Conservation (phyloP, 1,140 invertebrate species). For the Meloidogyne chitwoodi region DNA sequence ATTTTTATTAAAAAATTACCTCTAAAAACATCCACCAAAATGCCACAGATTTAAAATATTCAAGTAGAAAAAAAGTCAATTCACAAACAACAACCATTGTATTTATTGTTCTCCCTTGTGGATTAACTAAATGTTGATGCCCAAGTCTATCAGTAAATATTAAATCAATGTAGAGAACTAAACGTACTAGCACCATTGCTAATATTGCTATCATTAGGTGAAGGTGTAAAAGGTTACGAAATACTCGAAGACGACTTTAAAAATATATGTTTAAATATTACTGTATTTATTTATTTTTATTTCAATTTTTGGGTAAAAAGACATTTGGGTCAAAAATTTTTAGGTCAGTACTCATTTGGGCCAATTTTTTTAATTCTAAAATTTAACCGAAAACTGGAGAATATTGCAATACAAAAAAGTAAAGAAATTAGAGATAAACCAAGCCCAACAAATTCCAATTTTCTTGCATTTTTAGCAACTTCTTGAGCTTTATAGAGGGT, state of each 20-base stretch:
- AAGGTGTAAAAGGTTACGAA: constrained; percentile 79
- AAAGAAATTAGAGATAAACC: constrained; percentile 74
- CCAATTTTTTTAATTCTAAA: too few species aligned
- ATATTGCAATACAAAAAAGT: constrained; percentile 73
- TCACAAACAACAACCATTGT: constrained; percentile 77
- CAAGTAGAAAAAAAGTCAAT: constrained; percentile 72
- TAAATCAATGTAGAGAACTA: constrained; percentile 80
- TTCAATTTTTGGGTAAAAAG: too few species aligned
- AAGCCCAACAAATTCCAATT: constrained; percentile 76
- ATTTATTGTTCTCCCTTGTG: constrained; percentile 66
- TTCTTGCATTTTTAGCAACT: constrained; percentile 72
- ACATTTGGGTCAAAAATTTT: constrained; percentile 3
- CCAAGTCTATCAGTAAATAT: constrained; percentile 63
- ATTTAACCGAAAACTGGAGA: constrained; percentile 74
- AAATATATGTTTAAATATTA: too few species aligned
- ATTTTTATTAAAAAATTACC: constrained; percentile 54
- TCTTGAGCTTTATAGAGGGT: constrained; percentile 67
- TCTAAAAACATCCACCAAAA: constrained; percentile 94
- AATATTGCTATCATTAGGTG: constrained; percentile 81
- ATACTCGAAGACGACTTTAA: constrained; percentile 75
- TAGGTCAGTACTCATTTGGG: neutral
- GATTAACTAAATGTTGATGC: constrained; percentile 30
- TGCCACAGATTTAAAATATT: constrained; percentile 80
- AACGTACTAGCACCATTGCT: constrained; percentile 76
- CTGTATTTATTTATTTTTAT: too few species aligned